Evolutionary conservation across 2,888 invertebrate species (phyloP).

Genomic region (Stenodema calcarata): DNA sequence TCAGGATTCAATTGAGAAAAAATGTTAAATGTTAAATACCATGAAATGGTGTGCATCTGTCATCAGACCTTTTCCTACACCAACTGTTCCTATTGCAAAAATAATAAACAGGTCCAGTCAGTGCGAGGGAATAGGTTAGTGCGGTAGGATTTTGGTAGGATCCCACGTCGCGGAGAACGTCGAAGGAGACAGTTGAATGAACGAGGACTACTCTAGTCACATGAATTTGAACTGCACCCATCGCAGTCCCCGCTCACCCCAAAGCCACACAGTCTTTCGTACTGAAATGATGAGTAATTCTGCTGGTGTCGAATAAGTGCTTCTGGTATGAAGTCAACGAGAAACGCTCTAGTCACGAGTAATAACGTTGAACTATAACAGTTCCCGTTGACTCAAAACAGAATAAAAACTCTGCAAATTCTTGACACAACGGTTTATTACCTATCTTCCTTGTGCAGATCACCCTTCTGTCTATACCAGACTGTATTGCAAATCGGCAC

Average conservation of each 20-base stretch:
- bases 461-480: no score
- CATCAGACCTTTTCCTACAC: constrained; percentile 24
- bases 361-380: neutral
- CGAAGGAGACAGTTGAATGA: neutral
- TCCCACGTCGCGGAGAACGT: no score
- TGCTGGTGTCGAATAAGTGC: neutral
- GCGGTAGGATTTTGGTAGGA: neutral
- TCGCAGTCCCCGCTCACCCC: constrained; percentile 16
- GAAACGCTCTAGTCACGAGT: constrained; percentile 28
- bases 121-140: constrained; percentile 22
- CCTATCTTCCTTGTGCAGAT: no score
- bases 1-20: no score
- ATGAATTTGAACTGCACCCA: neutral
- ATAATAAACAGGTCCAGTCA: constrained; percentile 11
- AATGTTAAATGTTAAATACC: no score
- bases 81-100: constrained; percentile 17
- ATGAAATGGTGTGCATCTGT: no score
- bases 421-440: no score
- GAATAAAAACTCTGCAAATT: no score
- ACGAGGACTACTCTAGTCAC: constrained; percentile 40
- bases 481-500: no score
- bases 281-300: no score
- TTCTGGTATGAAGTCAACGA: neutral
- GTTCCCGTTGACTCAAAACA: neutral
- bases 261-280: neutral